phyloP scores from a whole-genome alignment of 2,888 invertebrate genomes.

The Corythucha ciliata region DNA sequence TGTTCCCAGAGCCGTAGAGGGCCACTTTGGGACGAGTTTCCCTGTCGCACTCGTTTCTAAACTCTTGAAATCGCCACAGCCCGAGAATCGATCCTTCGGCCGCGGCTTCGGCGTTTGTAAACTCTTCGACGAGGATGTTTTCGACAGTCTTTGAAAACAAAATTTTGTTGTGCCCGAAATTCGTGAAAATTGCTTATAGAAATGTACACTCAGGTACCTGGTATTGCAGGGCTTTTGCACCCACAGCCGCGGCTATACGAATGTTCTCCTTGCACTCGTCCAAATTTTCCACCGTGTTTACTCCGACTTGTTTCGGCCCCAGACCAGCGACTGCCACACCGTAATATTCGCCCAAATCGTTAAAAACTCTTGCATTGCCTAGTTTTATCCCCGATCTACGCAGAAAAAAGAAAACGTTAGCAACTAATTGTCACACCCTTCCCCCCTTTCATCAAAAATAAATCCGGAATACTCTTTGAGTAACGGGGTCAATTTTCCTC shows the following conservation, averaged over 20 bases:
- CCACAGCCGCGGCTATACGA: conserved; percentile 22
- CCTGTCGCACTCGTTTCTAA: conserved; percentile 22
- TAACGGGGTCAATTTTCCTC: conserved; percentile 19
- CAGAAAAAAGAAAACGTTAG: neutral
- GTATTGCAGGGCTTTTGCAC: conserved; percentile 20
- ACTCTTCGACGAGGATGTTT: conserved; percentile 22
- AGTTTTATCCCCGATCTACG: conserved; percentile 19
- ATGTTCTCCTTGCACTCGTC: conserved; percentile 27
- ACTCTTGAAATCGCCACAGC: conserved; percentile 24
- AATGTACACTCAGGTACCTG: no score
- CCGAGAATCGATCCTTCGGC: conserved; percentile 27
- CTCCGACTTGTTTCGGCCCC: conserved; percentile 17
- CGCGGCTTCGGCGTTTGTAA: conserved; percentile 24
- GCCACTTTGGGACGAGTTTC: conserved; percentile 18
- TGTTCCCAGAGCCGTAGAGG: conserved; percentile 11
- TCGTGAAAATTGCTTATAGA: no score
- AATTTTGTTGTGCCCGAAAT: no score
- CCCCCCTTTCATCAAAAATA: neutral
- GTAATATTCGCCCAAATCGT: conserved; percentile 25
- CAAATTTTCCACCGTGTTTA: conserved; percentile 16
- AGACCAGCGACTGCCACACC: conserved; percentile 23
- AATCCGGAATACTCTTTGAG: conserved; percentile 12
- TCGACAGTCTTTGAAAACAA: conserved; percentile 16
- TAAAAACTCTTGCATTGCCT: conserved; percentile 20
- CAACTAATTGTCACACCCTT: neutral